Evolutionary conservation across 2,888 invertebrate species (phyloP).

Genomic region (Seira sanloemensis): DNA sequence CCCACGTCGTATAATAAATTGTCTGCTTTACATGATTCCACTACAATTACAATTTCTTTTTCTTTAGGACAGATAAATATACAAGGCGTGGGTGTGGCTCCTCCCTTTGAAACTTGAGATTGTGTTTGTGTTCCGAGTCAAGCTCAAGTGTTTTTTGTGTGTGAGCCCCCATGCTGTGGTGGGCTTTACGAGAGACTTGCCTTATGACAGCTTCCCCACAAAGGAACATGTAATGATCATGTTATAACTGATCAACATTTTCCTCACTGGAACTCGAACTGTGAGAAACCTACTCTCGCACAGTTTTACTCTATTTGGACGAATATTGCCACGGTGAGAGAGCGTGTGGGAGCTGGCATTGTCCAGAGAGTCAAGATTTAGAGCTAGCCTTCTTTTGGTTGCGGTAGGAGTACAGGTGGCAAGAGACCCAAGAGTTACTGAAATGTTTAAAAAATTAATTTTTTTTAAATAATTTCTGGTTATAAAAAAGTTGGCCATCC

Average conservation of each 20-base stretch:
- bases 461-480: too few relatives aligned
- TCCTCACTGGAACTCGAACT: neutral
- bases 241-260: neutral
- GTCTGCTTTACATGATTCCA: neutral
- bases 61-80: too few relatives aligned
- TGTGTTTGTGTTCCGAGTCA: too few relatives aligned
- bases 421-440: too few relatives aligned
- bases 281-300: neutral
- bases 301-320: neutral
- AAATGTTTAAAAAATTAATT: too few relatives aligned
- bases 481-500: too few relatives aligned
- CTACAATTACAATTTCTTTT: too few relatives aligned
- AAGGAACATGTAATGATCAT: neutral
- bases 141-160: neutral
- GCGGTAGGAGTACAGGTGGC: too few relatives aligned
- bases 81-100: conserved; percentile 4
- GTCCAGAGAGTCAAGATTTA: too few relatives aligned
- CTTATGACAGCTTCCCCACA: neutral
- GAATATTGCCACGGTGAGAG: too few relatives aligned
- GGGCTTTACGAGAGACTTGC: neutral
- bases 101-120: neutral
- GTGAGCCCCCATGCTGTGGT: neutral
- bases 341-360: neutral
- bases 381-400: too few relatives aligned
- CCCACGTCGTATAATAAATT: neutral